phyloP scores from a whole-genome alignment of 2,113 vertebrate genomes.

The Propithecus coquereli region DNA sequence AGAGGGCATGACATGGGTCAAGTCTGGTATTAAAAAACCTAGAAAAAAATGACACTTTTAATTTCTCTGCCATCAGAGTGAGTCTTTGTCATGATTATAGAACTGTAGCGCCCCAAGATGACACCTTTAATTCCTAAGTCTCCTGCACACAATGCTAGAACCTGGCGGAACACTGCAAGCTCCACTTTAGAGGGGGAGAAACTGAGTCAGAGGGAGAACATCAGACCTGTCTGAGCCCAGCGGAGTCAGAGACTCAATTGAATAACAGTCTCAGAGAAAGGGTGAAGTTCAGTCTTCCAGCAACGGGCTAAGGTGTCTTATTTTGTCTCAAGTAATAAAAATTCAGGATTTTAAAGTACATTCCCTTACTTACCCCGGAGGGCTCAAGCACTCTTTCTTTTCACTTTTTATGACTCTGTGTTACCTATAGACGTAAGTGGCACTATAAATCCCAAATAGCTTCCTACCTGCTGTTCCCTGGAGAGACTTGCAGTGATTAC shows the following conservation, averaged over 20 bases:
- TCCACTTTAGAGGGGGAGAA: not conserved
- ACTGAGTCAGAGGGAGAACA: not conserved
- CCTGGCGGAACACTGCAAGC: too few relatives aligned
- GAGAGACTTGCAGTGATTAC: conserved; percentile 41
- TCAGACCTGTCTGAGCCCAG: not conserved
- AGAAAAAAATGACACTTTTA: not conserved
- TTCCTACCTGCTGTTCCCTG: conserved; percentile 54
- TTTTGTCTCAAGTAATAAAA: conserved; percentile 8
- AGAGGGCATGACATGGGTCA: not conserved
- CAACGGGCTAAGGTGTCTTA: not conserved
- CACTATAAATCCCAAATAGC: conserved; percentile 51
- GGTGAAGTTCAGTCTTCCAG: not conserved
- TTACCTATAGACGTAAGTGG: conserved; percentile 46
- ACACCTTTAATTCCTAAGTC: not conserved
- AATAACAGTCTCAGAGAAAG: not conserved
- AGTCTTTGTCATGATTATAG: not conserved
- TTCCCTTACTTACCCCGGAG: not conserved
- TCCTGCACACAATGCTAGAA: rapidly evolving
- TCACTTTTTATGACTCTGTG: conserved; percentile 45
- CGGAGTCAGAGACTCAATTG: not conserved
- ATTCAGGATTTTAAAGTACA: conserved; percentile 45
- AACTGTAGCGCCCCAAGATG: not conserved
- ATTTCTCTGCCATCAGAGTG: not conserved
- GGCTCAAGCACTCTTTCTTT: conserved; percentile 49
- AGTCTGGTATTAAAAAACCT: not conserved